These are phyloP conservation scores for Carassius auratus DNA, from an alignment of 2,113 vertebrate species.

Conservation along the genomic window DNA sequence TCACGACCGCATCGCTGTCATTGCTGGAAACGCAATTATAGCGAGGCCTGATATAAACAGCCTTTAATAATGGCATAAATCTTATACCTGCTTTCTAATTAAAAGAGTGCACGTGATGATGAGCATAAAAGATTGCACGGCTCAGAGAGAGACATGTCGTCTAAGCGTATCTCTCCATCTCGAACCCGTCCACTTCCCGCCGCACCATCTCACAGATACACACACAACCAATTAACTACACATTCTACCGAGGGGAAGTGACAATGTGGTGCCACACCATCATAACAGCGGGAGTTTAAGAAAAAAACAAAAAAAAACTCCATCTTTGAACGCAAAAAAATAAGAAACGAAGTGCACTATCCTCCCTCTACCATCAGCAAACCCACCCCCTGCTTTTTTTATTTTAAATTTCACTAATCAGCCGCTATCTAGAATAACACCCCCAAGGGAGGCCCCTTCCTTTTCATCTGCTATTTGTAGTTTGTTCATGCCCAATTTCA, in stretches of 20 bases:
- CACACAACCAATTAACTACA: conserved; percentile 57
- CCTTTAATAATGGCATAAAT: conserved; percentile 56
- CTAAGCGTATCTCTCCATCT: conserved; percentile 54
- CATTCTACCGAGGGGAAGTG: conserved; percentile 48
- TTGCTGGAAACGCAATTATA: conserved; percentile 55
- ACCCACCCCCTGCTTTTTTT: conserved; percentile 50
- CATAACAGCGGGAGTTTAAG: conserved; percentile 33
- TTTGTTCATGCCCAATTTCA: conserved; percentile 96
- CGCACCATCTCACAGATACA: conserved; percentile 23
- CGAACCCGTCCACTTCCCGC: conserved; percentile 34
- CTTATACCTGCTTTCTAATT: conserved; percentile 59
- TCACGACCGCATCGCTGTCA: conserved; percentile 12
- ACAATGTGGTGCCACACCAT: conserved; percentile 48
- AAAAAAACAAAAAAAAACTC: background rate
- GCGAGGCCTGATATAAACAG: conserved; percentile 44
- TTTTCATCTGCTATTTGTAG: conserved; percentile 93
- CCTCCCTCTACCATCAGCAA: conserved; percentile 68
- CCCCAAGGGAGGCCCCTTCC: conserved; percentile 78
- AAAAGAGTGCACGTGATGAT: conserved; percentile 53
- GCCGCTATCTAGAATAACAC: conserved; percentile 77
- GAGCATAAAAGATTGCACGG: conserved; percentile 49
- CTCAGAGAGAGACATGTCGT: conserved; percentile 47
- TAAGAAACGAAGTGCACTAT: conserved; percentile 68
- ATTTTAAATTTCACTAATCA: conserved; percentile 77
- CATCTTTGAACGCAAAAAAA: conserved; percentile 51